Evolutionary conservation across 2,113 vertebrate genomes (phyloP).

Genomic region (Suricata suricatta): DNA sequence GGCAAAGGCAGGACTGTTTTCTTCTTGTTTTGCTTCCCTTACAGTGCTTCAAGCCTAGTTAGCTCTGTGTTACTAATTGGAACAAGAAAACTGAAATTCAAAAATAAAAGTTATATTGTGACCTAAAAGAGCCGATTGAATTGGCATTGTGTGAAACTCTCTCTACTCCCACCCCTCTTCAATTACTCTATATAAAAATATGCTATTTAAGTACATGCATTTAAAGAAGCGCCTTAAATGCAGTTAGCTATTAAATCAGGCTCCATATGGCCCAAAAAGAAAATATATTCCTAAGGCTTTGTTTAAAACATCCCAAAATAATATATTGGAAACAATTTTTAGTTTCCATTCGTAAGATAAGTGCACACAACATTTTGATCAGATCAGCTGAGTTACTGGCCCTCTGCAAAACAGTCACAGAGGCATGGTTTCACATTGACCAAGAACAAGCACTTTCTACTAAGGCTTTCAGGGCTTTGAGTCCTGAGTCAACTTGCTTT

Average conservation of each 20-base stretch:
- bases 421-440: background rate
- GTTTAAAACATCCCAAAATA: conserved; percentile 29
- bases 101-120: background rate
- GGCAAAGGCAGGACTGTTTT: background rate
- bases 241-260: background rate
- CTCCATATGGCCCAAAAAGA: background rate
- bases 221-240: background rate
- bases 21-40: background rate
- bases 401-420: background rate
- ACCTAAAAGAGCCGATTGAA: background rate
- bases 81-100: background rate
- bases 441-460: background rate
- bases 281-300: background rate
- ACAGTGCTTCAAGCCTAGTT: background rate
- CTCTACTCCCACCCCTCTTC: background rate
- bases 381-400: background rate
- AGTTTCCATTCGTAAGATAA: background rate
- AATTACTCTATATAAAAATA: background rate
- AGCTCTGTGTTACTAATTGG: background rate
- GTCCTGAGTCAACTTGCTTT: conserved; percentile 9
- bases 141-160: background rate
- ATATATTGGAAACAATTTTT: background rate
- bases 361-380: background rate
- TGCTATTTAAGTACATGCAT: background rate
- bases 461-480: background rate